Conservation (phyloP, 2,888 invertebrate species). For the Caenorhabditis wallacei region DNA sequence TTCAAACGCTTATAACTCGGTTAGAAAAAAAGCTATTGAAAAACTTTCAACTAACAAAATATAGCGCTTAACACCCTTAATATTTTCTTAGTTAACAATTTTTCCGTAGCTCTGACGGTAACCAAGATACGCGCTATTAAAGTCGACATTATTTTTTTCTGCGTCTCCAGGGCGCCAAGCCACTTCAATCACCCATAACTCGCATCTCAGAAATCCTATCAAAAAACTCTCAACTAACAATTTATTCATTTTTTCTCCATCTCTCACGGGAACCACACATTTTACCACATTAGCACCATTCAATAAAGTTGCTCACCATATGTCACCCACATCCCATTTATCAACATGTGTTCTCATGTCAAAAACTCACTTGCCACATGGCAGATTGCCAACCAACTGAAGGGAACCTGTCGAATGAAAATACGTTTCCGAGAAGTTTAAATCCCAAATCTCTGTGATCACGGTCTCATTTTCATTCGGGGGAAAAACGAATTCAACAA, state of each 20-base stretch:
- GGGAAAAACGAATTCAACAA: constrained; percentile 31
- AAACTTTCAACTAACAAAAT: no score
- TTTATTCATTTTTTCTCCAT: no score
- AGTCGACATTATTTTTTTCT: no score
- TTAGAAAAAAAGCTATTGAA: no score
- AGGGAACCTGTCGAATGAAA: constrained; percentile 32
- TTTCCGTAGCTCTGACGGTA: no score
- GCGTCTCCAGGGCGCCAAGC: no score
- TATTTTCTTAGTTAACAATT: no score
- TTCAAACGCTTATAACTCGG: no score
- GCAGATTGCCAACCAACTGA: constrained; percentile 50
- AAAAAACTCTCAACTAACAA: no score
- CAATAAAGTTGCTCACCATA: constrained; percentile 12
- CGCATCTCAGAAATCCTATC: not conserved
- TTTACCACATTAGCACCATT: constrained; percentile 6
- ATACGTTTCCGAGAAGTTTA: constrained; percentile 35
- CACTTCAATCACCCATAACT: no score
- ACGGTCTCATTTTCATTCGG: constrained; percentile 28
- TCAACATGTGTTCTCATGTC: not conserved
- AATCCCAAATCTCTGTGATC: constrained; percentile 33
- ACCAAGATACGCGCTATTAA: no score
- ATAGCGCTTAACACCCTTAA: no score
- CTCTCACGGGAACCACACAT: constrained; percentile 2
- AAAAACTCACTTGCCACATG: constrained; percentile 56
- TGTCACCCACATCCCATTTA: not conserved